Evolutionary conservation across 2,113 vertebrate genomes (phyloP), one percentile per base, ranked within the genome.

Genomic region (Chaetorhynchus papuensis): DNA sequence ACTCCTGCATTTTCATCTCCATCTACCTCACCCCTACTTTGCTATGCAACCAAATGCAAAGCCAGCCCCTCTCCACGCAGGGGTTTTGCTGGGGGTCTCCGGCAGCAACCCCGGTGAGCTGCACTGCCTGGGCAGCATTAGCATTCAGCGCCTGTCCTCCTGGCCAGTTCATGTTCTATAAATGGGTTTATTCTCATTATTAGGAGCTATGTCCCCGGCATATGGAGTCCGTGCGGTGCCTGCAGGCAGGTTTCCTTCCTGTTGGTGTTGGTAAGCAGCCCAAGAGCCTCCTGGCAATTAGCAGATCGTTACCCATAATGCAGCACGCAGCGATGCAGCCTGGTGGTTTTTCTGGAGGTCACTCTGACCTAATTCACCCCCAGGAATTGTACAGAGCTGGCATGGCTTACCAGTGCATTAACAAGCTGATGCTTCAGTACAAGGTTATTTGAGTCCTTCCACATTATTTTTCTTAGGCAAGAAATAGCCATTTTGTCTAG

Each of bases 291-390:
- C 96, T 94, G 94, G 97, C 97, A 97, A 97, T 96, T 94, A 96
- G 93, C 90, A 71, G 92, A 93, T 96, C 91, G 52, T 92, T 96
- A 95, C 96, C 97, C 96, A 96, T 91, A 93, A 86, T 97, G 90
- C 96, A 11, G 75, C 7, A 41, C n/a, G 15, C 31, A 30, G 82
- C 35, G 2, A 54, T 68, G 94, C 91, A 75, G 96, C 91, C 94
- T 72, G 91, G 52, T 96, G 91, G 72, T 37, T 82, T 79, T 80
- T 94, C 79, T 95, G 92, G 97, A 97, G 97, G 96, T 97, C 93
- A 90, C 84, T 45, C 79, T 96, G 97, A 97, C 97, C 97, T 96
- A 96, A 95, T 97, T 97, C 96, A 95, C 93, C 96, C 97, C 79
- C 90, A 96, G 97, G 96, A 97, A 96, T 93, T 96, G 94, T 91